A percentile compares a stretch with the other conserved stretches of the same genome.
These are phyloP conservation scores for Hypotaenidia philippensis DNA, from an alignment of 2,797 vertebrate species.

Conservation along the genomic window DNA sequence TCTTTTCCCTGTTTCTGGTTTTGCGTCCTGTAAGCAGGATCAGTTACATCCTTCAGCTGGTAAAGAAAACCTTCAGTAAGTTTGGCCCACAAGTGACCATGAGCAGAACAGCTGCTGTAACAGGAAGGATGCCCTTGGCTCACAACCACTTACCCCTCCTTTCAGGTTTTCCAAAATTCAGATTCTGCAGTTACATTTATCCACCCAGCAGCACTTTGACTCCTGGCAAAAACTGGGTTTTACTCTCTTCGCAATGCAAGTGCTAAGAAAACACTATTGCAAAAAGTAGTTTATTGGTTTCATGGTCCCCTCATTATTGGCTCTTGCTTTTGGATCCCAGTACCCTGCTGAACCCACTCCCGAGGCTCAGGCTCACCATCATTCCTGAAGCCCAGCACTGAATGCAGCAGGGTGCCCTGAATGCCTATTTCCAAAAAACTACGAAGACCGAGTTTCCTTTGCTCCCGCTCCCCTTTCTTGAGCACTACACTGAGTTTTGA, in stretches of 20 bases:
- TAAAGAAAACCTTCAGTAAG: not conserved
- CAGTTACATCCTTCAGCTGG: not conserved
- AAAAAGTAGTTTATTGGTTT: not conserved
- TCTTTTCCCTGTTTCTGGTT: not conserved
- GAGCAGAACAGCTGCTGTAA: not conserved
- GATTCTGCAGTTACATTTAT: not conserved
- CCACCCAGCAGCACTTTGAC: not conserved
- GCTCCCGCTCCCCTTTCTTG: not conserved
- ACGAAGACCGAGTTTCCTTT: fast-evolving
- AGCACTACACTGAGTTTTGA: not conserved
- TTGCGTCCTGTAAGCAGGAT: not conserved
- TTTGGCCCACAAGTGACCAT: not conserved
- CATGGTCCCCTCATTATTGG: fast-evolving
- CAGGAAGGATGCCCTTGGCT: not conserved
- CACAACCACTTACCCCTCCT: not conserved
- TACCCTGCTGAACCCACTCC: not conserved
- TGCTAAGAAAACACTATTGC: not conserved
- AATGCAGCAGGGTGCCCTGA: not conserved
- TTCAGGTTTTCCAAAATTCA: not conserved
- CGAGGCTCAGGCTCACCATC: not conserved
- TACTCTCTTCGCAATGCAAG: not conserved
- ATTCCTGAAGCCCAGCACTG: not conserved
- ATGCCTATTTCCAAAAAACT: not conserved
- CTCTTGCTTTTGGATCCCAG: not conserved
- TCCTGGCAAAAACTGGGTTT: not conserved